These are phyloP conservation scores for Anorthoa munda DNA, from an alignment of 2,888 invertebrate species.

Conservation along the genomic window DNA sequence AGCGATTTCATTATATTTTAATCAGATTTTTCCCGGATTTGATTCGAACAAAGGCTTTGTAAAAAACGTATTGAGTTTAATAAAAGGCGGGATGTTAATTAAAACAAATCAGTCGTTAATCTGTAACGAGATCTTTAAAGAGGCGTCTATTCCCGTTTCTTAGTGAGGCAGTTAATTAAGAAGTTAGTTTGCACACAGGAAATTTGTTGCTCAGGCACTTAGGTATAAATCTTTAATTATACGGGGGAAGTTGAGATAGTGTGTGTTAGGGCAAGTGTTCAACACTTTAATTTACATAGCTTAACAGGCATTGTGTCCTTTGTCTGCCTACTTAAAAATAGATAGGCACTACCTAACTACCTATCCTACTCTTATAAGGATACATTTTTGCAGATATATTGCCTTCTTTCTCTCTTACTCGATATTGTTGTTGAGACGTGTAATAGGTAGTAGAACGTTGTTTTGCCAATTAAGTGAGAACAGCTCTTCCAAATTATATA, in stretches of 20 bases:
- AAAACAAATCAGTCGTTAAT: slow-evolving; percentile 60
- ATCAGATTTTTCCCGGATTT: slow-evolving; percentile 57
- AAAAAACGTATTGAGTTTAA: slow-evolving; percentile 46
- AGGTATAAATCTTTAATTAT: slow-evolving; percentile 61
- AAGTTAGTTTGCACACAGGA: slow-evolving; percentile 61
- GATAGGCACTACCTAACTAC: background rate
- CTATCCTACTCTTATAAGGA: background rate
- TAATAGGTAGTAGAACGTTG: background rate
- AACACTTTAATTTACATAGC: slow-evolving; percentile 58
- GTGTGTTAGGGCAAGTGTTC: slow-evolving; percentile 51
- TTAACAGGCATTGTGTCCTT: slow-evolving; percentile 40
- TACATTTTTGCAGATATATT: background rate
- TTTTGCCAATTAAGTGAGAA: background rate
- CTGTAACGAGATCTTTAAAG: slow-evolving; percentile 56
- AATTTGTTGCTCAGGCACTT: slow-evolving; percentile 60
- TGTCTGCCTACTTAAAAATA: slow-evolving; percentile 31
- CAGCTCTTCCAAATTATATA: too few relatives aligned
- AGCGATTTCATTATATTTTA: slow-evolving; percentile 59
- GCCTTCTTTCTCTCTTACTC: background rate
- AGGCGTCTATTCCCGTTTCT: slow-evolving; percentile 54
- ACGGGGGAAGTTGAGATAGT: slow-evolving; percentile 54
- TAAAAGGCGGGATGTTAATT: slow-evolving; percentile 53
- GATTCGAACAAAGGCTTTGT: slow-evolving; percentile 51
- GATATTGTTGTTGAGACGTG: too few relatives aligned
- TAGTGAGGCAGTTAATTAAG: slow-evolving; percentile 58